Conservation (phyloP, 2,888 invertebrate species). For the Flexamia atlantica region DNA sequence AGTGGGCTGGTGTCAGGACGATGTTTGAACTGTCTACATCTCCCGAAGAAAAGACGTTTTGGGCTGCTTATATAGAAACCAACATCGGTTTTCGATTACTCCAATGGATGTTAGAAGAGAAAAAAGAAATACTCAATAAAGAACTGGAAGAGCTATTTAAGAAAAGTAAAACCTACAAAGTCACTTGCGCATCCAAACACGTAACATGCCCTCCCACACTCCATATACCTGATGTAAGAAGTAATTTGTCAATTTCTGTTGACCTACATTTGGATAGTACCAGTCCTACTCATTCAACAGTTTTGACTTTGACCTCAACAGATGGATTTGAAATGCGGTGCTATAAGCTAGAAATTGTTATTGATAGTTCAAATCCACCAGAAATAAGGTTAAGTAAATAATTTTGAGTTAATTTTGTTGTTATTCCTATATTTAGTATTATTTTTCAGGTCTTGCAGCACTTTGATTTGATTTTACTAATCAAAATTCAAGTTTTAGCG, state of each 20-base stretch:
- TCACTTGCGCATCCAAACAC: conserved; percentile 52
- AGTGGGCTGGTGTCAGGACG: conserved; percentile 71
- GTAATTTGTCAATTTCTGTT: not conserved
- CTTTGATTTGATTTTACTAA: too few species aligned
- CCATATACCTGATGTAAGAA: conserved; percentile 12
- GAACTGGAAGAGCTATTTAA: conserved; percentile 72
- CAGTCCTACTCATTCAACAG: conserved; percentile 6
- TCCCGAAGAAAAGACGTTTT: conserved; percentile 71
- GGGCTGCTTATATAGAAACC: conserved; percentile 72
- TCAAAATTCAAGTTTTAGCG: too few species aligned
- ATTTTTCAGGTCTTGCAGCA: too few species aligned
- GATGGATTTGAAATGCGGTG: conserved; percentile 6
- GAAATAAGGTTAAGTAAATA: too few species aligned
- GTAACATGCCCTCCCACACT: not conserved
- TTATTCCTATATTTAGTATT: too few species aligned
- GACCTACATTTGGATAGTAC: not conserved
- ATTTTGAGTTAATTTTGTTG: too few species aligned
- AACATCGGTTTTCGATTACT: conserved; percentile 72
- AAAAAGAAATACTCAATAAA: conserved; percentile 68
- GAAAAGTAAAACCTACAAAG: conserved; percentile 70
- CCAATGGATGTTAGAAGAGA: conserved; percentile 71
- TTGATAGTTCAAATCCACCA: not conserved
- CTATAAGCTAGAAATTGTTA: conserved; percentile 8
- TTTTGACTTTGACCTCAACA: conserved; percentile 25
- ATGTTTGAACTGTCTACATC: conserved; percentile 72